Conservation (phyloP, 2,797 vertebrate species). For the Spheniscus humboldti region DNA sequence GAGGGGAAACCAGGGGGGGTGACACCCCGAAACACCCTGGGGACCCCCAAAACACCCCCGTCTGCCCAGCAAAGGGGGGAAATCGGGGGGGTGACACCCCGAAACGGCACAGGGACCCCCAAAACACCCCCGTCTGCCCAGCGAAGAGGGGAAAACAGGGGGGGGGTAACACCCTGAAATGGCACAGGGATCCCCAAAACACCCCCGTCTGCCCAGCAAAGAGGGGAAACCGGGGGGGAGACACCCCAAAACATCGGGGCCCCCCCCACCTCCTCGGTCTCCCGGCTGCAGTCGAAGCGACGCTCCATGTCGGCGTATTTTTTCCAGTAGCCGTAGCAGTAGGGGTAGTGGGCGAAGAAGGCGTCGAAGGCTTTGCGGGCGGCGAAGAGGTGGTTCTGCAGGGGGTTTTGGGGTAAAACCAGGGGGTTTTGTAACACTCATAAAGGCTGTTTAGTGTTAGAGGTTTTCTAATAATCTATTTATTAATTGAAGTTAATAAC, state of each 20-base stretch:
- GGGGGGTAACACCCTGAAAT: not conserved
- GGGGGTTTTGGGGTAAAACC: not conserved
- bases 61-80: not conserved
- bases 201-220: too few relatives aligned
- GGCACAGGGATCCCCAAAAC: too few relatives aligned
- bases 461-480: rapidly evolving
- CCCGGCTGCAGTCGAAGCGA: conserved; percentile 67
- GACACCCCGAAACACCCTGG: not conserved
- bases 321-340: conserved; percentile 90
- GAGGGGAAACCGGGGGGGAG: not conserved
- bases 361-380: conserved; percentile 78
- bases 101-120: not conserved
- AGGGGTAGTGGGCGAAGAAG: conserved; percentile 81
- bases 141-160: not conserved
- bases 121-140: not conserved
- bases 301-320: conserved; percentile 85
- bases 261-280: conserved; percentile 78
- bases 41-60: not conserved
- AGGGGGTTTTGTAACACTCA: rapidly evolving
- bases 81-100: too few relatives aligned
- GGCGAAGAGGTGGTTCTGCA: conserved; percentile 75
- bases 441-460: rapidly evolving
- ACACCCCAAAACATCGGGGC: not conserved
- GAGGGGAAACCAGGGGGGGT: too few relatives aligned
- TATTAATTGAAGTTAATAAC: rapidly evolving